These are phyloP conservation scores for Leucophora obtusa DNA, from an alignment of 2,888 invertebrate species.

Conservation along the genomic window DNA sequence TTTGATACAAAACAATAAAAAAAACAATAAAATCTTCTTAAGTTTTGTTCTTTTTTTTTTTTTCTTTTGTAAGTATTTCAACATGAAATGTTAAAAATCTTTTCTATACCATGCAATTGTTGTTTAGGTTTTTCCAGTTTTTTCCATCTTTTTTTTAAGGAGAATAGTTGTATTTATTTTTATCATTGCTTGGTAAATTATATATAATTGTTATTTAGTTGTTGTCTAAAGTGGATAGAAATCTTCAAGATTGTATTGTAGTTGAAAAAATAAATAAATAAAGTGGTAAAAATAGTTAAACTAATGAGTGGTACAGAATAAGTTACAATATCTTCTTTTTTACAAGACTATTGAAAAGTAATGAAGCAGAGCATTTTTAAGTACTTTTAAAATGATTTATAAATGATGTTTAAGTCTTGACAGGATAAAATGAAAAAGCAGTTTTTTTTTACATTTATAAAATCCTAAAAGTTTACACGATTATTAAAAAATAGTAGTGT, in stretches of 20 bases:
- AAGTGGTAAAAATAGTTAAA: slow-evolving; percentile 34
- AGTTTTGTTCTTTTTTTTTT: not conserved
- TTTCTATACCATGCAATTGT: not conserved
- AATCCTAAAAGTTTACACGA: too few relatives aligned
- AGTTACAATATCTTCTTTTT: slow-evolving; percentile 18
- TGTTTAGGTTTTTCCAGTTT: not conserved
- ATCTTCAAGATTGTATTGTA: slow-evolving; percentile 7
- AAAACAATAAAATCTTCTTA: not conserved
- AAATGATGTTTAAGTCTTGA: too few relatives aligned
- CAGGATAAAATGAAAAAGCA: too few relatives aligned
- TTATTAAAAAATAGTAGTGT: too few relatives aligned
- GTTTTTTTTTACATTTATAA: too few relatives aligned
- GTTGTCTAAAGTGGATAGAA: slow-evolving; percentile 13
- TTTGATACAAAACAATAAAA: not conserved
- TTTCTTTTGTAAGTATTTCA: not conserved
- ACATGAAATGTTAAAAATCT: not conserved
- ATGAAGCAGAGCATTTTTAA: too few relatives aligned
- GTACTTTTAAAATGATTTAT: too few relatives aligned
- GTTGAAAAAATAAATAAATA: slow-evolving; percentile 1
- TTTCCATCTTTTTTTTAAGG: not conserved
- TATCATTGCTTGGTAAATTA: not conserved
- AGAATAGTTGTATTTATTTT: not conserved
- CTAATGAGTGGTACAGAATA: slow-evolving; percentile 42
- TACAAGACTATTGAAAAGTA: not conserved
- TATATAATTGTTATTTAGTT: slow-evolving; percentile 48